Base-by-base conservation (phyloP, 2,888 invertebrate genomes). In the Xestia c-nigrum region DNA sequence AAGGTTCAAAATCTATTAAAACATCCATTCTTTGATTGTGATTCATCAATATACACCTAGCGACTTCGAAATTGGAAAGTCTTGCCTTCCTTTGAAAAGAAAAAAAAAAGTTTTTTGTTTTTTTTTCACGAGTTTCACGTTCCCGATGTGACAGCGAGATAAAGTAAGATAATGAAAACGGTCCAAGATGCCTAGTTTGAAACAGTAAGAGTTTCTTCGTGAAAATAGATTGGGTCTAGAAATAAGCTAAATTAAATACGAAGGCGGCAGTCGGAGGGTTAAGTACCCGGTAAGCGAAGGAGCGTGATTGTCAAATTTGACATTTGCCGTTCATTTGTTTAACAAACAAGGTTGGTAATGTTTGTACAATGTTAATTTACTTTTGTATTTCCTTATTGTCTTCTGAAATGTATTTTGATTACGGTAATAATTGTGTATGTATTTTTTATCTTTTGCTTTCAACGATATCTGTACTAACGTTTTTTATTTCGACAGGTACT, bases 1-100 rank as follows among this genome's bases (percentile, higher is more conserved):
- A 83, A 83, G 65, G 74, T 65, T 52, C 55, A 5, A 67, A 80
- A 66, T 83, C 63, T 76, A 66, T 76, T 66, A 74, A 59, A 76
- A 74, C 57, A 76, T 84, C 84, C 43, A 74, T 74, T 72, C 74
- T 12, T n/a, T 76, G 76, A 84, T 84, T 76, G 74, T 46, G 47
- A 74, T 70, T 77, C 83, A 76, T 84, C 76, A 80, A 83, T 83
- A 75, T 70, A 84, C 69, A 80, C 74, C 63, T 31, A n/a, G 16
- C 19, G 50, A 69, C 24, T 74, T 76, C 59, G 50, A 70, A 80
- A 80, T 83, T 84, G 57, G 72, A 72, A 69, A 21, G 46, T 31
- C 50, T 72, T n/a, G 47, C 38, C 40, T 59, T 64, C 59, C 14
- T 46, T 61, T 16, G 1, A 57, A 69, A 65, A 63, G 46, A 57